Evolutionary conservation across 92 coral and sea anemone genomes (phyloP).

Genomic region (Siderastrea siderea): DNA sequence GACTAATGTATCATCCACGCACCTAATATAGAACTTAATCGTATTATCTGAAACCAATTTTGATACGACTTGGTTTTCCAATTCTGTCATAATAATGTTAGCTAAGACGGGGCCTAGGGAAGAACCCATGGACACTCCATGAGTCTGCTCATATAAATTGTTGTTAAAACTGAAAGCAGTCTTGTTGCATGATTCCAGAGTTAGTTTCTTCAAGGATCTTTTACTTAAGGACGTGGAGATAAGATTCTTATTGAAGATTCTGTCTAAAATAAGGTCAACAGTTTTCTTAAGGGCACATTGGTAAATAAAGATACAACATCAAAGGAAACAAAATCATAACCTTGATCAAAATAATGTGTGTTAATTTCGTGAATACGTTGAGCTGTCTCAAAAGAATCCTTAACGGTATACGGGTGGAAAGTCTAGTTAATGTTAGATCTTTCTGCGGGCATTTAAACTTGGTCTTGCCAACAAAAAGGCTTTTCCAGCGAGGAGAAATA

Average conservation of each 20-base stretch:
- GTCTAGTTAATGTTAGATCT: too few species aligned
- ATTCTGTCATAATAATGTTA: not conserved
- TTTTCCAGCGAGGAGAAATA: too few species aligned
- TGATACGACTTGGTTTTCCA: not conserved
- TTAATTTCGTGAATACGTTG: conserved; percentile 36
- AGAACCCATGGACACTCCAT: conserved; percentile 48
- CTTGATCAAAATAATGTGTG: conserved; percentile 30
- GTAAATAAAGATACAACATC: conserved; percentile 50
- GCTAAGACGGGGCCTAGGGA: not conserved
- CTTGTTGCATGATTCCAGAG: conserved; percentile 45
- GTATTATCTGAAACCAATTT: not conserved
- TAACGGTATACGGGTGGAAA: not conserved
- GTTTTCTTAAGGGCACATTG: conserved; percentile 50
- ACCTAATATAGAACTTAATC: too few species aligned
- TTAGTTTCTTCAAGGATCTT: conserved; percentile 37
- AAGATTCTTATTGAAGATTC: conserved; percentile 32
- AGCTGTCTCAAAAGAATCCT: conserved; percentile 56
- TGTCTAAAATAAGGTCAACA: conserved; percentile 31
- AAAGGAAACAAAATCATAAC: conserved; percentile 46
- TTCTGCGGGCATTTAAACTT: too few species aligned
- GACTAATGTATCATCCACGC: too few species aligned
- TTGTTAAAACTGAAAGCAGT: conserved; percentile 47
- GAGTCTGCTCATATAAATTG: conserved; percentile 49
- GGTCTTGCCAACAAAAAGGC: too few species aligned
- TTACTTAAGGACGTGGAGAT: conserved; percentile 46